Evolutionary conservation across 2,888 invertebrate genomes (phyloP), one percentile per base, ranked within the genome.

Genomic region (Pyrgus malvae): DNA sequence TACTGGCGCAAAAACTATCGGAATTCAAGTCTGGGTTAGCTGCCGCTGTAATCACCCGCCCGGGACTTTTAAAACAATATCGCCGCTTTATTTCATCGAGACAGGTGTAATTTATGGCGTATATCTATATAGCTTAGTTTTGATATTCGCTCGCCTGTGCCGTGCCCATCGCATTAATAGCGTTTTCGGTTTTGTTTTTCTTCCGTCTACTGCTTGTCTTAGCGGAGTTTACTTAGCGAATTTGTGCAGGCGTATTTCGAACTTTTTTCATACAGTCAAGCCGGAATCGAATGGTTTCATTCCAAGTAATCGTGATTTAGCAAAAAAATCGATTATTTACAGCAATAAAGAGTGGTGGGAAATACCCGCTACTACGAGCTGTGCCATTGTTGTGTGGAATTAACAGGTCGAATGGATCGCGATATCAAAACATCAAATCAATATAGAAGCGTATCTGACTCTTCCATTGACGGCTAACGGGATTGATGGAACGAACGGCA

Each of bases 1-100:
- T 88, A 85, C 80, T 67, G 80, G 67, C 80, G 90, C 86, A 89
- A 90, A 90, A 89, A 88, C 88, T 88, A 84, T 88, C 66, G 87
- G 88, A 83, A 89, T 90, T 84, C 77, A 78, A 78, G 81, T 82
- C 79, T 78, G 80, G 79, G 83, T 77, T 80, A 78, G 81, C 78
- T 72, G 78, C 37, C 44, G 68, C 73, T 71, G 83, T 83, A 86
- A 88, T 88, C 86, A 83, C 77, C 70, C 76, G 78, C 71, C 61
- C 67, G 82, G 75, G 83, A 78, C 79, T 84, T 82, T 86, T 85
- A 84, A 88, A 87, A 86, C 84, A 86, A 84, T 88, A 85, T 84
- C 77, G 74, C 66, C 67, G 74, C 78, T 83, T 80, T 85, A 80
- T 82, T 85, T 81, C 78, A 80, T 75, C 72, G 76, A 67, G 72